A percentile compares a stretch with the other conserved stretches of the same genome.
These are phyloP conservation scores for Aphaenogaster ashmeadi DNA, from an alignment of 1,140 invertebrate genomes.

Conservation along the genomic window DNA sequence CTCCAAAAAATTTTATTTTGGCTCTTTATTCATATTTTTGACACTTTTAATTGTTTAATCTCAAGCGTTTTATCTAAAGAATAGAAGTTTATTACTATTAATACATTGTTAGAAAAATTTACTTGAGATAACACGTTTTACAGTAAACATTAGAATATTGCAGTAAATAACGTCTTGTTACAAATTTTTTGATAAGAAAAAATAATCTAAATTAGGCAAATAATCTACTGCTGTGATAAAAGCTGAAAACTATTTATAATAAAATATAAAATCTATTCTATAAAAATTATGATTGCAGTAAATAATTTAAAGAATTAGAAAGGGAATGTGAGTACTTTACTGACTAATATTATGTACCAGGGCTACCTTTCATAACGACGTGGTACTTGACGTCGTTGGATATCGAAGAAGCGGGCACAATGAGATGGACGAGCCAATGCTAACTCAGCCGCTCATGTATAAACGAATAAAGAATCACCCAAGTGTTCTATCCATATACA, in stretches of 20 bases:
- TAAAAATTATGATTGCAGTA: neutral
- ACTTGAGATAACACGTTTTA: neutral
- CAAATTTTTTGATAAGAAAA: neutral
- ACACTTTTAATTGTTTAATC: neutral
- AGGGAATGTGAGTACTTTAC: neutral
- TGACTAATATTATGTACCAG: constrained; percentile 81
- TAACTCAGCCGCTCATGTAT: constrained; percentile 98
- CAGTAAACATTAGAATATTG: constrained; percentile 1
- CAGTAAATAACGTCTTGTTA: neutral
- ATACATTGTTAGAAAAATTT: constrained; percentile 14
- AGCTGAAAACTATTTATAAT: neutral
- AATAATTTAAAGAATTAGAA: constrained; percentile 13
- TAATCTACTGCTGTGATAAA: neutral
- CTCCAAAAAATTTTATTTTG: neutral
- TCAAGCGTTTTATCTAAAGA: neutral
- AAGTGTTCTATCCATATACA: constrained; percentile 91
- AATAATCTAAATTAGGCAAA: neutral
- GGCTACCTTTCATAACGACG: constrained; percentile 94
- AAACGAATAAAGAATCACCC: constrained; percentile 92
- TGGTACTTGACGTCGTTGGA: constrained; percentile 95
- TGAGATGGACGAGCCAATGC: constrained; percentile 98
- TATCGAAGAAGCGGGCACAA: constrained; percentile 97
- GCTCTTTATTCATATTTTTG: neutral
- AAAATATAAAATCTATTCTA: neutral
- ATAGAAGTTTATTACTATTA: neutral